Evolutionary conservation across 2,113 vertebrate species (phyloP), one percentile per base, ranked within the genome.

Genomic region (Tauraco erythrolophus): DNA sequence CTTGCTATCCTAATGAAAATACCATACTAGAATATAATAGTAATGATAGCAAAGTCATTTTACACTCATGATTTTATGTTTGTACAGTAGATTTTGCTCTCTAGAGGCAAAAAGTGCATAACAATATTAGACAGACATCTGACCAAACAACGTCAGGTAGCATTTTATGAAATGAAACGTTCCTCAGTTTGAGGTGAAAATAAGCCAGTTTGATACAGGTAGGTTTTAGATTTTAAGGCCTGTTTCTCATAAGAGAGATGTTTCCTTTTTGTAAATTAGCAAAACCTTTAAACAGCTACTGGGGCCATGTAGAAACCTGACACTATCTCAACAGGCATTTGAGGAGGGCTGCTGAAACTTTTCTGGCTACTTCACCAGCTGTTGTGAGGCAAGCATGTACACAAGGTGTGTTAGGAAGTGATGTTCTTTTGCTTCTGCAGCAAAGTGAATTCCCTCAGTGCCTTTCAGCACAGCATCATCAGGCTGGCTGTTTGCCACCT

Each of bases 401-500:
- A 65, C 0, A 2, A 93, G 77, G 64, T 95, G 45, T 74, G 33
- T 85, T 94, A 89, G 77, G 56, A 87, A 96, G 88, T 35, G 48
- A 76, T 60, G 23, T 74, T 92, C 72, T 95, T 94, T 68, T 94
- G 66, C 69, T 90, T 95, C 78, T 90, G 54, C 79, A 89, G 25
- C 69, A 66, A 84, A 96, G 62, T 85, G 45, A 97, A 97, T 87
- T 95, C 89, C 87, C 71, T 92, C 33, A 13, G 95, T 80, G 82
- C 79, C 62, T 89, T 95, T 94, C 92, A 82, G 19, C 6, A 4
- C 9, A 3, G 51, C 68, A 76, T 72, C 60, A 31, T 80, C 30
- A 83, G 45, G 79, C 92, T 98, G 98, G 97, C 96, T 92, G 91
- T 77, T 89, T 95, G 94, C 95, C 97, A 92, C 94, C 89, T 89